Conservation (phyloP, 2,797 vertebrate species). For the Pagetopsis macropterus region DNA sequence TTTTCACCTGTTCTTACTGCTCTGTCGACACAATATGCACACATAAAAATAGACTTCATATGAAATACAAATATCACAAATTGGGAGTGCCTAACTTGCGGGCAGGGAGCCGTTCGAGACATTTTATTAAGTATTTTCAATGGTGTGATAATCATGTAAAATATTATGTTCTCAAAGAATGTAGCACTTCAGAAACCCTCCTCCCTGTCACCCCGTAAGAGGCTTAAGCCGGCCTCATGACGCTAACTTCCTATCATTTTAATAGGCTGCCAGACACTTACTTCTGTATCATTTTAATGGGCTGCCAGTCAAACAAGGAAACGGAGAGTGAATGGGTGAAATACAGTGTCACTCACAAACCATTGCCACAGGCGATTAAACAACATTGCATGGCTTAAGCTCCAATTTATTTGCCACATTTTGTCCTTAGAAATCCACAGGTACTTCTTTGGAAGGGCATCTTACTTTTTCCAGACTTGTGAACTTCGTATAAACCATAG, state of each 20-base stretch:
- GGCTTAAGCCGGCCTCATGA: conserved; percentile 68
- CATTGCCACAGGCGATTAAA: conserved; percentile 47
- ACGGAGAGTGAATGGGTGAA: conserved; percentile 50
- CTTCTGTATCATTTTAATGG: conserved; percentile 78
- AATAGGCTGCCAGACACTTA: conserved; percentile 74
- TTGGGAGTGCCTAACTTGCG: conserved; percentile 6
- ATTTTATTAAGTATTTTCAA: conserved; percentile 51
- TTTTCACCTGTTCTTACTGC: conserved; percentile 17
- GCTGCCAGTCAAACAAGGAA: conserved; percentile 70
- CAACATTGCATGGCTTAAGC: conserved; percentile 30
- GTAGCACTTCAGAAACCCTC: conserved; percentile 60
- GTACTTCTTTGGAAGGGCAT: conserved; percentile 41
- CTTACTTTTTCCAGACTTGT: conserved; percentile 36
- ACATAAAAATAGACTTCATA: conserved; percentile 8
- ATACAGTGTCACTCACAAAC: conserved; percentile 58
- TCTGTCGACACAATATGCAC: conserved; percentile 31
- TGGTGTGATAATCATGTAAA: conserved; percentile 59
- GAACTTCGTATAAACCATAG: conserved; percentile 65
- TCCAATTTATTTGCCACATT: conserved; percentile 33
- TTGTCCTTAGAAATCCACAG: conserved; percentile 41
- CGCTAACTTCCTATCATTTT: conserved; percentile 71
- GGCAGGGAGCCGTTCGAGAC: conserved; percentile 20
- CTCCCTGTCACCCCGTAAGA: conserved; percentile 68
- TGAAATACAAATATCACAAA: conserved; percentile 3
- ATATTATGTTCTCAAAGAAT: conserved; percentile 66